Percentiles rank a stretch among this genome's conserved stretches.
phyloP scores from a whole-genome alignment of 2,113 vertebrate species.

The Thymallus thymallus region DNA sequence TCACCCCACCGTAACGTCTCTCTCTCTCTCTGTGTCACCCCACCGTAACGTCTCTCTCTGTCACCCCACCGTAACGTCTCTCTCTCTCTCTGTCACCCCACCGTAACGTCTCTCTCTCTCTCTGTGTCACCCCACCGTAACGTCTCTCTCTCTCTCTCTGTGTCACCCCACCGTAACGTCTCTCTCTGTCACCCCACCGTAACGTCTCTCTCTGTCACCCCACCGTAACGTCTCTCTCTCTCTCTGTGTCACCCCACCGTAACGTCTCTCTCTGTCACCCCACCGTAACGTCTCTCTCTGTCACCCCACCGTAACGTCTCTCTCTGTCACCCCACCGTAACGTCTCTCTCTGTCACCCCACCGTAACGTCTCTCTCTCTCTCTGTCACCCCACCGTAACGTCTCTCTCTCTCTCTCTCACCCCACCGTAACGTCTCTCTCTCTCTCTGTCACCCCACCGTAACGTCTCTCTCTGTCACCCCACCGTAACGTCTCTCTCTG shows the following conservation, averaged over 20 bases:
- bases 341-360: constrained; percentile 11
- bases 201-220: constrained; percentile 9
- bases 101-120: constrained; percentile 12
- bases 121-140: no score
- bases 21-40: constrained; percentile 15
- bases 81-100: constrained; percentile 11
- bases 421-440: constrained; percentile 6
- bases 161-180: no score
- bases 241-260: no score
- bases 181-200: constrained; percentile 11
- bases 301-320: neutral
- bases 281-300: constrained; percentile 10
- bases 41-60: constrained; percentile 10
- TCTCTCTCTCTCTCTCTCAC: constrained; percentile 23
- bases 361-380: constrained; percentile 12
- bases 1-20: neutral
- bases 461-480: constrained; percentile 9
- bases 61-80: neutral
- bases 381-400: no score
- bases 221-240: constrained; percentile 10
- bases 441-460: no score
- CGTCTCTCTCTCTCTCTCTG: constrained; percentile 25
- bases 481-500: constrained; percentile 10
- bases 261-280: constrained; percentile 9
- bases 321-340: constrained; percentile 1